Evolutionary conservation across 2,113 vertebrate genomes (phyloP).

Genomic region (Cichladusa arquata): DNA sequence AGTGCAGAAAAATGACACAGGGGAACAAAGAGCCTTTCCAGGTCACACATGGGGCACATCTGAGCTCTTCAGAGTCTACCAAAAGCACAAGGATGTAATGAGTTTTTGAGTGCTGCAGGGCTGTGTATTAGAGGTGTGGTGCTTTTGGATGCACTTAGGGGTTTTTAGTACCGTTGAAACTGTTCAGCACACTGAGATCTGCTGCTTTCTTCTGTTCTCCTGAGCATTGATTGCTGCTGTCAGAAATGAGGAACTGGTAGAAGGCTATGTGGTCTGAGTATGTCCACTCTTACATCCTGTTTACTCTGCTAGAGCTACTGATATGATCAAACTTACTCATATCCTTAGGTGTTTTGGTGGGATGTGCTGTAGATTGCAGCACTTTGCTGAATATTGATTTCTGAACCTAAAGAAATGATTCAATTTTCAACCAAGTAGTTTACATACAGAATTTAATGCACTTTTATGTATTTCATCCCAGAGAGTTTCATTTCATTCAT

Average conservation of each 20-base stretch:
- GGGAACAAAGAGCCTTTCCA: neutral
- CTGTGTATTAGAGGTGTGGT: neutral
- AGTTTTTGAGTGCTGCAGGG: neutral
- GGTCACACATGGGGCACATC: neutral
- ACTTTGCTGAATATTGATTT: neutral
- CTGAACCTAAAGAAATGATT: neutral
- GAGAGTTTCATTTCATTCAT: neutral
- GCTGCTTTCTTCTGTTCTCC: neutral
- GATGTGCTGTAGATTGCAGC: neutral
- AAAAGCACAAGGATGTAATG: neutral
- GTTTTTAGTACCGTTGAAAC: neutral
- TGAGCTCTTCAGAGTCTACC: neutral
- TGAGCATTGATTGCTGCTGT: neutral
- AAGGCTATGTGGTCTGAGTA: neutral
- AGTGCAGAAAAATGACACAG: neutral
- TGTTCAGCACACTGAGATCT: neutral
- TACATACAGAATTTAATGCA: neutral
- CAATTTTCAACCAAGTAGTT: neutral
- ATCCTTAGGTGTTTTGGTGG: neutral
- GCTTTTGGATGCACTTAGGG: neutral
- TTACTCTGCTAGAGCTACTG: conserved; percentile 6
- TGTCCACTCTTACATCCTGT: conserved; percentile 47
- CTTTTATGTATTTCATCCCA: neutral
- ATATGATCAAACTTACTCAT: neutral
- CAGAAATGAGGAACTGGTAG: neutral